Conservation (phyloP, 2,888 invertebrate species). For the Nomada fabriciana region DNA sequence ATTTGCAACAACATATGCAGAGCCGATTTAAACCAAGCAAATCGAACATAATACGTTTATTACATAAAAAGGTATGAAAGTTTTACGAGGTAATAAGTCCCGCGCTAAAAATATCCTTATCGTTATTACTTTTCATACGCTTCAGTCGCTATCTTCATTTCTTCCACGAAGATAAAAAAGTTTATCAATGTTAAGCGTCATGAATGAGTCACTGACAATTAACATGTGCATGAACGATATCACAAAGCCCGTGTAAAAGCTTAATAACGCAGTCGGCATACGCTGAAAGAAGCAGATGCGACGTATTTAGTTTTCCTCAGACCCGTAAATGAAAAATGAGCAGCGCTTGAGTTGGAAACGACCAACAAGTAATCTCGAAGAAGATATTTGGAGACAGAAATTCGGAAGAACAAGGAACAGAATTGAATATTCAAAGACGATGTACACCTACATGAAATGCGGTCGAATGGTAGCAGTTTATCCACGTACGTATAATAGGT, state of each 20-base stretch:
- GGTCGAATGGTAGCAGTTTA: conserved; percentile 78
- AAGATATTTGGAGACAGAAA: neutral
- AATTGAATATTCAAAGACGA: conserved; percentile 13
- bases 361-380: neutral
- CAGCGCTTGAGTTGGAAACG: too few relatives aligned
- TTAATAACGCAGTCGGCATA: too few relatives aligned
- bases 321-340: too few relatives aligned
- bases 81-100: neutral
- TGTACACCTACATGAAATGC: conserved; percentile 61
- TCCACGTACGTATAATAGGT: conserved; percentile 68
- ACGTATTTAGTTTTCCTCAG: too few relatives aligned
- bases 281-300: too few relatives aligned
- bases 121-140: neutral
- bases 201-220: neutral
- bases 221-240: neutral
- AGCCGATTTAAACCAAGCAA: neutral
- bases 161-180: neutral
- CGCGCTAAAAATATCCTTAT: neutral
- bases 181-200: neutral
- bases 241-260: too few relatives aligned
- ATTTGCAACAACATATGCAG: neutral
- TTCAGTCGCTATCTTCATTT: neutral
- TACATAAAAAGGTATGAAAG: neutral
- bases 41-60: neutral
- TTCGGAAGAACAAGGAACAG: neutral